These are phyloP conservation scores for Ophonus ardosiacus DNA, from an alignment of 2,888 invertebrate genomes.

Conservation along the genomic window DNA sequence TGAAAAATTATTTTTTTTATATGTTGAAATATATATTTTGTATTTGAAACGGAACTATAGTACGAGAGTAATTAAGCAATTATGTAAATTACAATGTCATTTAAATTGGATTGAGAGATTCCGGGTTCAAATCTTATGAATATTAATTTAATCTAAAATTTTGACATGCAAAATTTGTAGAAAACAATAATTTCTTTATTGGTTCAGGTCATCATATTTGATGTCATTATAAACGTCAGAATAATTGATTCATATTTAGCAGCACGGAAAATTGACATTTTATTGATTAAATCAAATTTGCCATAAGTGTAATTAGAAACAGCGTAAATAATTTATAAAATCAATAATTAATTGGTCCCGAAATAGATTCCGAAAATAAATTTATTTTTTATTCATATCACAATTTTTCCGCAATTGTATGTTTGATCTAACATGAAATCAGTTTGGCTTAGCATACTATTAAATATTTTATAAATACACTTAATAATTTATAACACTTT, in stretches of 20 bases:
- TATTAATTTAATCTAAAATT: constrained; percentile 20
- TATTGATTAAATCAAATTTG: constrained; percentile 2
- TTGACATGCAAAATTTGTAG: not conserved
- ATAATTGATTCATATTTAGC: no score
- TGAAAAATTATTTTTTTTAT: no score
- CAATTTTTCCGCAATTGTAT: not conserved
- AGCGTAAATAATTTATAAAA: not conserved
- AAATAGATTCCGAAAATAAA: constrained; percentile 17
- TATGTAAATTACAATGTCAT: constrained; percentile 34
- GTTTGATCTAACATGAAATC: not conserved
- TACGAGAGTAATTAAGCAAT: constrained; percentile 32
- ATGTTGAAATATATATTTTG: not conserved
- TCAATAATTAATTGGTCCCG: not conserved
- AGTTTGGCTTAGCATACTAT: not conserved
- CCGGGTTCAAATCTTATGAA: constrained; percentile 37
- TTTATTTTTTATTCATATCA: constrained; percentile 14
- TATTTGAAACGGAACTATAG: constrained; percentile 33
- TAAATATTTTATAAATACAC: not conserved
- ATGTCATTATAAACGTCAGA: not conserved
- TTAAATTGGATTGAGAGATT: constrained; percentile 34
- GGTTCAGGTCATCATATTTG: not conserved
- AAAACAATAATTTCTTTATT: not conserved
- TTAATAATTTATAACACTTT: not conserved
- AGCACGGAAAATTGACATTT: not conserved
- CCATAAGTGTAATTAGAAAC: not conserved